A percentile compares a stretch with the other conserved stretches of the same genome.
Evolutionary conservation across 2,888 invertebrate genomes (phyloP).

Genomic region (Agrotis ipsilon): DNA sequence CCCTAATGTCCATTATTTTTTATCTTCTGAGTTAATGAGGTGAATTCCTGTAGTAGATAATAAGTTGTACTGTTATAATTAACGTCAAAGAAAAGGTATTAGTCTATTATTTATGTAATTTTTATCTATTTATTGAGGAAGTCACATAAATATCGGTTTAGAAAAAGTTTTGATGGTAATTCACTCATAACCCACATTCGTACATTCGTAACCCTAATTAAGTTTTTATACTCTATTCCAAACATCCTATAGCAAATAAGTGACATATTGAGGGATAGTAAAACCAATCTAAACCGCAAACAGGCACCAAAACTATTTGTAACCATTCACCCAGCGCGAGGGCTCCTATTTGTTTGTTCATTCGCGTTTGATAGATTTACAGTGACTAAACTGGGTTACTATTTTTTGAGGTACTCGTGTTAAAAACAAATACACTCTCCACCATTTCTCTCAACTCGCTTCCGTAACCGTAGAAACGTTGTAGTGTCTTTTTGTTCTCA

Average conservation of each 20-base stretch:
- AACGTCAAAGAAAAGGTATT: conserved; percentile 42
- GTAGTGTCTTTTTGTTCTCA: conserved; percentile 84
- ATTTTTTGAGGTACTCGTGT: conserved; percentile 60
- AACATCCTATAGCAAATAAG: conserved; percentile 6
- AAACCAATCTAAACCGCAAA: conserved; percentile 35
- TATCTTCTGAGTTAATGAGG: conserved; percentile 56
- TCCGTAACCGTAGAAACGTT: conserved; percentile 76
- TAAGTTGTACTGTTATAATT: conserved; percentile 57
- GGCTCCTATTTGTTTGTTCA: conserved; percentile 53
- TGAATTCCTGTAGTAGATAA: conserved; percentile 47
- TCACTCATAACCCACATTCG: too few relatives aligned
- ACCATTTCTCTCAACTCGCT: conserved; percentile 84
- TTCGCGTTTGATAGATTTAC: conserved; percentile 54
- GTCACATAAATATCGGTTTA: conserved; percentile 24
- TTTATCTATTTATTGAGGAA: conserved; percentile 38
- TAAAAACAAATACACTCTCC: conserved; percentile 79
- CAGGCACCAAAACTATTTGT: conserved; percentile 40
- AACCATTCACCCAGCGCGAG: conserved; percentile 52
- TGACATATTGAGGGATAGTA: not conserved
- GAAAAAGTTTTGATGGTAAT: conserved; percentile 10
- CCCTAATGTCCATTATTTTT: conserved; percentile 38
- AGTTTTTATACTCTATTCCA: not conserved
- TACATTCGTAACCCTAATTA: not conserved
- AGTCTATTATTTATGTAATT: conserved; percentile 42
- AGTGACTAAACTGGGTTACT: conserved; percentile 24